Conservation (phyloP, 1,140 invertebrate species). For the Trichonephila clavata region DNA sequence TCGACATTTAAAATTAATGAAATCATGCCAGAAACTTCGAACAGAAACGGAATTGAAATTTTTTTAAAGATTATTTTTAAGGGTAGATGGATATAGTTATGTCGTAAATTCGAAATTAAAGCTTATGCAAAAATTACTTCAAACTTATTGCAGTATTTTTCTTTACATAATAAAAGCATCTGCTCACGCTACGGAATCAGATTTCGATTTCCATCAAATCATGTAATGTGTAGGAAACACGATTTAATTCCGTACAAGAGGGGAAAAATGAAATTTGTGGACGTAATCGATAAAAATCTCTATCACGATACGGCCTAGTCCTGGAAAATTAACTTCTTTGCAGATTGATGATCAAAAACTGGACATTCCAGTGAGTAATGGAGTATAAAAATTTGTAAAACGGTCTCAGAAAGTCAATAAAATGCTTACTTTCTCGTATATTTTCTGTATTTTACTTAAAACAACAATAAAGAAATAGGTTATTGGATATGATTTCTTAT, state of each 20-base stretch:
- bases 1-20: conserved; percentile 70
- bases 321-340: conserved; percentile 30
- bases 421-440: not conserved
- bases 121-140: not conserved
- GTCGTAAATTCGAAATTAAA: not conserved
- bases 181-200: not conserved
- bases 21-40: not conserved
- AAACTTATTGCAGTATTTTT: not conserved
- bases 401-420: conserved; percentile 7
- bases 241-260: not conserved
- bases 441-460: not conserved
- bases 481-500: not conserved
- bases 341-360: conserved; percentile 31
- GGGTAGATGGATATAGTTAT: not conserved
- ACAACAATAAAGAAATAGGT: not conserved
- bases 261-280: not conserved
- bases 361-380: not conserved
- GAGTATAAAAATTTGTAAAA: conserved; percentile 8
- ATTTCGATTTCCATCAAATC: conserved; percentile 33
- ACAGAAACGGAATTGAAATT: not conserved
- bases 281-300: conserved; percentile 36
- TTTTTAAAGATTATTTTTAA: not conserved
- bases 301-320: not conserved
- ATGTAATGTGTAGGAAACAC: conserved; percentile 38
- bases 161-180: not conserved